Evolutionary conservation across 2,888 invertebrate genomes (phyloP).

Genomic region (Blomia tropicalis): DNA sequence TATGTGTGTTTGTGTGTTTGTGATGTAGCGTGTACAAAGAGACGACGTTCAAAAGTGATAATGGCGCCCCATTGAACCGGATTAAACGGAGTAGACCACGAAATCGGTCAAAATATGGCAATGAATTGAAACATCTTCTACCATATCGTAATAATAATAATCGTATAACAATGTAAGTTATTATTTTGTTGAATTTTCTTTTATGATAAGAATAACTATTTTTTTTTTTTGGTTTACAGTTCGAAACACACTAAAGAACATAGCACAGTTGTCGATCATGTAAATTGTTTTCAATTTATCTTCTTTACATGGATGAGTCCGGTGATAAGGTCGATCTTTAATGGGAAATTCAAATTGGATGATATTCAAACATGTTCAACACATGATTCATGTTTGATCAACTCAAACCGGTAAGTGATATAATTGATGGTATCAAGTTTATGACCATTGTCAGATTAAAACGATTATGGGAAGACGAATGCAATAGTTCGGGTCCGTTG

Average conservation of each 20-base stretch:
- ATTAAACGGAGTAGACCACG: neutral
- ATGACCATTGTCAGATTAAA: constrained; percentile 38
- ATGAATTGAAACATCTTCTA: constrained; percentile 18
- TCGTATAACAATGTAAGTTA: neutral
- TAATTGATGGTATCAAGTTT: neutral
- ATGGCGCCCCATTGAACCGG: neutral
- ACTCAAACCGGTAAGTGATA: constrained; percentile 39
- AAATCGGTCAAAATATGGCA: constrained; percentile 7
- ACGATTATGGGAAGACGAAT: constrained; percentile 42
- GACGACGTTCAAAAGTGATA: neutral
- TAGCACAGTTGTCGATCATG: constrained; percentile 38
- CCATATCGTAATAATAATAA: constrained; percentile 9
- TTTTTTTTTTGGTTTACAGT: neutral
- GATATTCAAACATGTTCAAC: constrained; percentile 39
- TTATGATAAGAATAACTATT: neutral
- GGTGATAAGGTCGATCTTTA: constrained; percentile 41
- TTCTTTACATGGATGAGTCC: constrained; percentile 42
- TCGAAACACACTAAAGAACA: neutral
- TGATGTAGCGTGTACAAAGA: neutral
- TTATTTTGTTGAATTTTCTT: neutral
- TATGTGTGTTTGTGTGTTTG: too few relatives aligned
- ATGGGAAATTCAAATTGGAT: constrained; percentile 37
- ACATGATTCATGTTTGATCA: constrained; percentile 40
- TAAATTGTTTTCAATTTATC: constrained; percentile 41
- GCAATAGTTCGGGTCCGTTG: constrained; percentile 37